These are phyloP conservation scores for Spizella passerina DNA, from an alignment of 2,797 vertebrate genomes.

Conservation along the genomic window DNA sequence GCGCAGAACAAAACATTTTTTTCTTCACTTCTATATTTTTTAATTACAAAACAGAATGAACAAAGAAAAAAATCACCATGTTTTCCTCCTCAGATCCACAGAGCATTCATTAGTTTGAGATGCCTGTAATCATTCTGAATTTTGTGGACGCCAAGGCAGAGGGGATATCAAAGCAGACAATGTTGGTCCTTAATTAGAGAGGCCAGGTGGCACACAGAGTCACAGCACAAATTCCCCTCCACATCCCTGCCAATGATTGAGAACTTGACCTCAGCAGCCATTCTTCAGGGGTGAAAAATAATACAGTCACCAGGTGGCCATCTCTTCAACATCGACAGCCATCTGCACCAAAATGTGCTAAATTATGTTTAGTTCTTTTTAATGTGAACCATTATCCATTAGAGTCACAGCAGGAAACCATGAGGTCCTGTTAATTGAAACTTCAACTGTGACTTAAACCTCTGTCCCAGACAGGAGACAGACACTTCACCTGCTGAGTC, in stretches of 20 bases:
- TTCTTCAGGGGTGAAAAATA: slow-evolving; percentile 63
- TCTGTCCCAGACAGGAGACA: slow-evolving; percentile 30
- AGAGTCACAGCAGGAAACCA: slow-evolving; percentile 46
- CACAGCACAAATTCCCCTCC: slow-evolving; percentile 25
- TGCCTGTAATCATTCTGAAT: slow-evolving; percentile 13
- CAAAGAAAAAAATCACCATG: not conserved
- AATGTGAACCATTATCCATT: slow-evolving; percentile 62
- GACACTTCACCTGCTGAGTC: slow-evolving; percentile 29
- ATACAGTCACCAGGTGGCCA: slow-evolving; percentile 62
- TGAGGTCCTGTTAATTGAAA: slow-evolving; percentile 56
- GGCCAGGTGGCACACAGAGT: slow-evolving; percentile 64
- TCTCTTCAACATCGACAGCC: slow-evolving; percentile 53
- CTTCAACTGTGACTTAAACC: slow-evolving; percentile 44
- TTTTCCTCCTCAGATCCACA: not conserved
- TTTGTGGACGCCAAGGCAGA: slow-evolving; percentile 20
- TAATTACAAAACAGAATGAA: slow-evolving; percentile 23
- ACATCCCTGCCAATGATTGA: slow-evolving; percentile 41
- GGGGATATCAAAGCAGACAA: slow-evolving; percentile 61
- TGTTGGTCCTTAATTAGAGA: slow-evolving; percentile 63
- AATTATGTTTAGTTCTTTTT: slow-evolving; percentile 67
- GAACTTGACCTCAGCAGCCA: slow-evolving; percentile 57
- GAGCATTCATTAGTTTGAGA: not conserved
- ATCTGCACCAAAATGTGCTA: slow-evolving; percentile 52
- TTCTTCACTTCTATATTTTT: not conserved
- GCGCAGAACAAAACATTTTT: not conserved